Percentiles rank a stretch among this genome's conserved stretches.
phyloP scores from a whole-genome alignment of 1,140 invertebrate species.

The Palaemon carinicauda region DNA sequence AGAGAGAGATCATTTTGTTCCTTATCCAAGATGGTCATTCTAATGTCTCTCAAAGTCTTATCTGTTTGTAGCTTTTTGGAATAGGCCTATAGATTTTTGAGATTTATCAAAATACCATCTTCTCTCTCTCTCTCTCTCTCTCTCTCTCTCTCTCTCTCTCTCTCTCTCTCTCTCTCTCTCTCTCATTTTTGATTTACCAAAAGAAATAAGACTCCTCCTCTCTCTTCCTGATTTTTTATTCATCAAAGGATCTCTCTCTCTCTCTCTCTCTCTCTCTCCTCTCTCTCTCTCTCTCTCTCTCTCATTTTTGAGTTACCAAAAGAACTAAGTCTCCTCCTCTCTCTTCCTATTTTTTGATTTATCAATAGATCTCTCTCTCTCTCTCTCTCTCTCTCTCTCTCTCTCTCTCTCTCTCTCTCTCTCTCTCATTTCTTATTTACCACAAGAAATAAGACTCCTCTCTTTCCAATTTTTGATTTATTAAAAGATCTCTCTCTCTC shows the following conservation, averaged over 20 bases:
- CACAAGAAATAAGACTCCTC: too few relatives aligned
- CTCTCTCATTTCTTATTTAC: neutral
- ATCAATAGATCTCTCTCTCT: neutral
- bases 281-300: neutral
- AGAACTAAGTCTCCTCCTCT: too few relatives aligned
- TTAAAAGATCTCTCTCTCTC: neutral
- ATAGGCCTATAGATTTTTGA: too few relatives aligned
- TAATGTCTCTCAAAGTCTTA: neutral
- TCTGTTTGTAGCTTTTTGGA: neutral
- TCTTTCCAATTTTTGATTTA: neutral
- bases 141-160: neutral
- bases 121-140: neutral
- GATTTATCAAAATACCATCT: too few relatives aligned
- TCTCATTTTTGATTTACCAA: neutral
- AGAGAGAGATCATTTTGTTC: neutral
- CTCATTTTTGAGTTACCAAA: neutral
- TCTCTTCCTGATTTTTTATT: too few relatives aligned
- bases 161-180: conserved; percentile 15
- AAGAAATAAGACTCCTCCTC: neutral
- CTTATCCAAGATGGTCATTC: neutral
- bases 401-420: conserved; percentile 8
- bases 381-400: conserved; percentile 5
- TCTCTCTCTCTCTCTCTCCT: conserved; percentile 7
- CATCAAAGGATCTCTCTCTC: conserved; percentile 5
- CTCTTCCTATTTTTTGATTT: neutral